A percentile compares a stretch with the other conserved stretches of the same genome.
phyloP scores from a whole-genome alignment of 2,113 vertebrate genomes.

The Elachura formosa region DNA sequence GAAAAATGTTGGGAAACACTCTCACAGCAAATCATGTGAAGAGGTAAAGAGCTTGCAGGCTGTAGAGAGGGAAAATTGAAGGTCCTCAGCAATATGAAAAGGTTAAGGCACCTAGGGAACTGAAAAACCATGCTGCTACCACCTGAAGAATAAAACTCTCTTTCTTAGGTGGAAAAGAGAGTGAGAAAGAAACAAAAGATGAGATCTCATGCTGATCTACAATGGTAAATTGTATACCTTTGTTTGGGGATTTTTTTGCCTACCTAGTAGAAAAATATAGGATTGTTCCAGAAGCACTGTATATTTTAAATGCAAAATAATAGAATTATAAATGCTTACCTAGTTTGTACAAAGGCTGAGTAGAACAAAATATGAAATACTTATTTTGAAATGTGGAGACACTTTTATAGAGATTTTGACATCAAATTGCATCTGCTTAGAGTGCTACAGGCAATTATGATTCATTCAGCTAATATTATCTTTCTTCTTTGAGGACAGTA shows the following conservation, averaged over 20 bases:
- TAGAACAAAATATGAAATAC: not conserved
- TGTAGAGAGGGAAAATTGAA: not conserved
- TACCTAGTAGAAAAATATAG: not conserved
- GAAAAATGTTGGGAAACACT: not conserved
- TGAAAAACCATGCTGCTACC: not conserved
- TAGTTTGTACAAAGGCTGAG: not conserved
- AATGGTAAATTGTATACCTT: not conserved
- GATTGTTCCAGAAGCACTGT: not conserved
- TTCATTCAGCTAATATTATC: not conserved
- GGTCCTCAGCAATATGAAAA: not conserved
- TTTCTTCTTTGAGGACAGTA: not conserved
- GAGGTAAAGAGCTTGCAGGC: not conserved
- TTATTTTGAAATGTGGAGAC: not conserved
- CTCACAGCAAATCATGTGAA: accelerated
- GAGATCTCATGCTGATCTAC: not conserved
- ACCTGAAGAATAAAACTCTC: not conserved
- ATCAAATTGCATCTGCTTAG: not conserved
- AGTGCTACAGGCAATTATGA: not conserved
- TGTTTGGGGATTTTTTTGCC: not conserved
- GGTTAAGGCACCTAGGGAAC: not conserved
- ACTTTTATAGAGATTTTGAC: not conserved
- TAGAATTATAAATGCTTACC: not conserved
- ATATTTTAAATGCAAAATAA: not conserved
- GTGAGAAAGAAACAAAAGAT: not conserved
- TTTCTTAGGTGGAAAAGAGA: not conserved